phyloP scores from a whole-genome alignment of 2,797 vertebrate species.

The Ataeniobius toweri region DNA sequence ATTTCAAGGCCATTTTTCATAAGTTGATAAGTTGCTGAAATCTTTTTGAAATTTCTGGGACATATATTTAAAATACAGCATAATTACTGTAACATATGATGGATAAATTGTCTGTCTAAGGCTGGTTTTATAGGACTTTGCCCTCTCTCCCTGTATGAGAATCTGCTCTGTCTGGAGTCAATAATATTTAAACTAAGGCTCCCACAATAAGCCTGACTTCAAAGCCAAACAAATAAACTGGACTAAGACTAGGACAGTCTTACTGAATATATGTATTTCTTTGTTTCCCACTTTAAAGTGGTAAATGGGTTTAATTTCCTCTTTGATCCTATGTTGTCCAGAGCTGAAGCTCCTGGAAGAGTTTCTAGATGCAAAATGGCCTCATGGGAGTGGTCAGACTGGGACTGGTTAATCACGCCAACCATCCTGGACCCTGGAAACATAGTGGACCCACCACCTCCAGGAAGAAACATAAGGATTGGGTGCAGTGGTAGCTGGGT shows the following conservation, averaged over 20 bases:
- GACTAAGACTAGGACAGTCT: background rate
- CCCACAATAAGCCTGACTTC: background rate
- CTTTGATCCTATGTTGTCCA: too few relatives aligned
- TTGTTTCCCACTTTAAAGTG: background rate
- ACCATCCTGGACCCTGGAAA: too few relatives aligned
- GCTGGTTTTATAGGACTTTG: background rate
- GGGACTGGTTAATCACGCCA: too few relatives aligned
- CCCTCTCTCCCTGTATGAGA: background rate
- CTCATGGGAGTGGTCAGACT: too few relatives aligned
- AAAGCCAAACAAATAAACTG: background rate
- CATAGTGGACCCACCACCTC: too few relatives aligned
- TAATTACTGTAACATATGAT: too few relatives aligned
- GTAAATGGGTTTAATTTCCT: too few relatives aligned
- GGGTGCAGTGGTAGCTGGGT: too few relatives aligned
- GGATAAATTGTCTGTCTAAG: background rate
- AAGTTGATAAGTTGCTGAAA: background rate
- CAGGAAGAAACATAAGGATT: too few relatives aligned
- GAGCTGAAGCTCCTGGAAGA: too few relatives aligned
- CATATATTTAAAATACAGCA: background rate
- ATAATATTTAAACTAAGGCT: background rate
- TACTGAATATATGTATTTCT: background rate
- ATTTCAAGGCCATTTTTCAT: background rate
- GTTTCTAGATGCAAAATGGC: too few relatives aligned
- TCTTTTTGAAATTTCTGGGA: background rate
- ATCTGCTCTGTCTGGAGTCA: too few relatives aligned